Evolutionary conservation across 2,888 invertebrate species (phyloP), one percentile per base, ranked within the genome.

Genomic region (Orthonevra nobilis): DNA sequence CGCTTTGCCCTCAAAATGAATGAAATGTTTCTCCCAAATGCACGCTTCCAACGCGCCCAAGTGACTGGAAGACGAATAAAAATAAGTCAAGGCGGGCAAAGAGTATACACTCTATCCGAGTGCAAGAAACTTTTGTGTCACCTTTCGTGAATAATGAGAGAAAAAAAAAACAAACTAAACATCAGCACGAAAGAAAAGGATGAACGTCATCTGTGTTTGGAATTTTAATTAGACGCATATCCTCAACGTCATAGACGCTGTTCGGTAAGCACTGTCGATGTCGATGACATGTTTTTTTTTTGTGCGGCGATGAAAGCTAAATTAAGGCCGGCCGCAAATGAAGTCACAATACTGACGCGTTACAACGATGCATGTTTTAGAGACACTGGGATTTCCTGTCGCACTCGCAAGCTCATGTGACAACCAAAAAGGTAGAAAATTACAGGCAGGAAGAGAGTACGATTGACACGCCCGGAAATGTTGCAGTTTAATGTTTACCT

Each of bases 191-290:
- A 46, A 12, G 36, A 56, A 68, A 56, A 48, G 56, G 36, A 68
- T 68, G 66, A 68, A 48, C 54, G 26, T 54, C 54, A 54, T 44
- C 44, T 36, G 56, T 68, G 66, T n/a, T 6, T 56, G 46, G 56
- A 68, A 56, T 68, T 56, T 68, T 68, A 56, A 68, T 68, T 56
- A 56, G 34, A 28, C 14, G 12, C 14, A 28, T 14, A 68, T 56
- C 10, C 17, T 28, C 23, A 17, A 38, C 28, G 3, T 23, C 23
- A 5, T 5, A 3, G 23, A 3, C 5, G 23, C 23, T 5, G 23
- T 23, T n/a, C n/a, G n/a, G 23, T 52, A 42, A 38, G 19, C 10
- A 20, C 19, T 40, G 20, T 50, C 48, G n/a, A 30, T 50, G 61
- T 19, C 28, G 14, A 46, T 42, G 28, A 9, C 61, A 38, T 28